Evolutionary conservation across 2,888 invertebrate genomes (phyloP).

Genomic region (Sinelater perroti): DNA sequence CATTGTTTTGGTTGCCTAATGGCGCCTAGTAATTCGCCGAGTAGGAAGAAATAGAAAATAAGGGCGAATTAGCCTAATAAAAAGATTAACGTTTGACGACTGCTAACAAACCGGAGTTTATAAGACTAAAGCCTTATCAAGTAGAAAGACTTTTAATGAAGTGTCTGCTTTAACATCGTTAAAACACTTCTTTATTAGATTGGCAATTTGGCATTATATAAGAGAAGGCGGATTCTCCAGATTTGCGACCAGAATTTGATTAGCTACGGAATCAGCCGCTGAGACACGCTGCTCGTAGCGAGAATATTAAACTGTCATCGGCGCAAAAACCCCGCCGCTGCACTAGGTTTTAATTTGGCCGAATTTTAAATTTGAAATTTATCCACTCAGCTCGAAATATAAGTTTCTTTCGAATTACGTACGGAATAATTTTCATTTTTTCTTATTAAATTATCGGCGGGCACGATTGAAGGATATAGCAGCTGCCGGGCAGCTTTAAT

Average conservation of each 20-base stretch:
- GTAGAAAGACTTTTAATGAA: conserved; percentile 52
- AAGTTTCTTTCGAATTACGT: conserved; percentile 36
- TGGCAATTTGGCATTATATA: conserved; percentile 55
- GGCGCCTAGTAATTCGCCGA: conserved; percentile 7
- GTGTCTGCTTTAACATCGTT: conserved; percentile 53
- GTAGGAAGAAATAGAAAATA: conserved; percentile 21
- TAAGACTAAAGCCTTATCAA: conserved; percentile 28
- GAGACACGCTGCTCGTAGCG: conserved; percentile 45
- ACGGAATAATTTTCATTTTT: conserved; percentile 40
- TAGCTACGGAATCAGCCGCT: conserved; percentile 53
- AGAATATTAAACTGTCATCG: conserved; percentile 54
- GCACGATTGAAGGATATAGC: conserved; percentile 36
- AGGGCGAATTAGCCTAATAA: conserved; percentile 28
- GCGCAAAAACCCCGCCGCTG: conserved; percentile 43
- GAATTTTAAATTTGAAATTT: conserved; percentile 45
- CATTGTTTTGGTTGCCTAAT: conserved; percentile 27
- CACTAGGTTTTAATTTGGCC: conserved; percentile 51
- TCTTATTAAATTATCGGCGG: conserved; percentile 40
- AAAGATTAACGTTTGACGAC: conserved; percentile 28
- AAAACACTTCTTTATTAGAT: conserved; percentile 56
- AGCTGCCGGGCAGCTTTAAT: conserved; percentile 39
- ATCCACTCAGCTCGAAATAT: conserved; percentile 42
- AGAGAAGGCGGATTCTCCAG: conserved; percentile 45
- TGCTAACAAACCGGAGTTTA: conserved; percentile 29
- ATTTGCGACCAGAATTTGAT: conserved; percentile 54